Evolutionary conservation across 2,113 vertebrate species (phyloP).

Genomic region (Acrocephalus kingi): DNA sequence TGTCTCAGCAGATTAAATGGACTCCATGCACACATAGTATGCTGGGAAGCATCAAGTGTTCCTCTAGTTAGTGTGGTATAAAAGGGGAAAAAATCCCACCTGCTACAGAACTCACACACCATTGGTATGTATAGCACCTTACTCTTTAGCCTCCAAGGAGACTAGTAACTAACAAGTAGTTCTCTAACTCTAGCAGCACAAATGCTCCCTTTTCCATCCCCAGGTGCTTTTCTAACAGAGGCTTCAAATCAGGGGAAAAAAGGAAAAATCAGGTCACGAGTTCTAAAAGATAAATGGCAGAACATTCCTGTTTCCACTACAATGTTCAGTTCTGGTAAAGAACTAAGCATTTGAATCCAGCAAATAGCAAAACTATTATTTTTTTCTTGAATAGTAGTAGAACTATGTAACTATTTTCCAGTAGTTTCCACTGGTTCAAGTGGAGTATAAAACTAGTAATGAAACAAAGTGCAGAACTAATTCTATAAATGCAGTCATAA

Average conservation of each 20-base stretch:
- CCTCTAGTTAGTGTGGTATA: not conserved
- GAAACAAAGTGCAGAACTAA: not conserved
- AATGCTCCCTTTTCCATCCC: not conserved
- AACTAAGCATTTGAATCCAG: not conserved
- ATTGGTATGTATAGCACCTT: not conserved
- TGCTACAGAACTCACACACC: not conserved
- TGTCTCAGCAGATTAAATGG: not conserved
- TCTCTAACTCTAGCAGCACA: not conserved
- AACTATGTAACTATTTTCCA: not conserved
- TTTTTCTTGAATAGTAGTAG: not conserved
- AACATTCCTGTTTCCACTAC: not conserved
- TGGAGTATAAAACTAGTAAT: not conserved
- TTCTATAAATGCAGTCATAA: not conserved
- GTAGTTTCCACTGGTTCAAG: not conserved
- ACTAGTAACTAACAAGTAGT: not conserved
- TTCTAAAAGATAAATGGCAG: not conserved
- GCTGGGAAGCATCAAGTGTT: not conserved
- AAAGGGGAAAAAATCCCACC: not conserved
- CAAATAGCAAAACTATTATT: not conserved
- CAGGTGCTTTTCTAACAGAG: not conserved
- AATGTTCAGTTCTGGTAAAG: not conserved
- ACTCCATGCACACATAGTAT: fast-evolving
- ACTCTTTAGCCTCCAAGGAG: not conserved
- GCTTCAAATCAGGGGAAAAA: not conserved
- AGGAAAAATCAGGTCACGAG: not conserved